These are phyloP conservation scores for Brachionus angularis DNA, from an alignment of 1,140 invertebrate genomes.

Conservation along the genomic window DNA sequence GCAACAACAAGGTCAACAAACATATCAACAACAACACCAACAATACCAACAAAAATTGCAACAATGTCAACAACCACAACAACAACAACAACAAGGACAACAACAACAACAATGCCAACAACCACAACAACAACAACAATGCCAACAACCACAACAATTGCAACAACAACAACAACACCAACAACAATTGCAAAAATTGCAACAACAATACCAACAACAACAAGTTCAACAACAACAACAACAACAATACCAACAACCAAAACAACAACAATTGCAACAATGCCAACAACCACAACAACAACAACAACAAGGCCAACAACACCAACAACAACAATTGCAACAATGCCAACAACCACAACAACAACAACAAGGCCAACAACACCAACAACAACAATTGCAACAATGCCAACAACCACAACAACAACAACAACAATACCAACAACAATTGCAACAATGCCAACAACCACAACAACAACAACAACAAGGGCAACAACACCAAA, in stretches of 20 bases:
- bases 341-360: neutral
- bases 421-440: neutral
- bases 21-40: too few relatives aligned
- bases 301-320: neutral
- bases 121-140: neutral
- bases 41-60: neutral
- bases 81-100: neutral
- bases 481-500: neutral
- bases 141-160: neutral
- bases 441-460: neutral
- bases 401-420: neutral
- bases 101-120: too few relatives aligned
- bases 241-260: neutral
- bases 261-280: neutral
- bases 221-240: neutral
- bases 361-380: neutral
- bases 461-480: conserved; percentile 2
- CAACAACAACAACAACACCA: neutral
- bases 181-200: neutral
- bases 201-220: too few relatives aligned
- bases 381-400: neutral
- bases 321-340: neutral
- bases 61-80: neutral
- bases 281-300: neutral
- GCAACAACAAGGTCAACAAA: neutral